These are phyloP conservation scores for Semnornis frantzii DNA, from an alignment of 2,113 vertebrate species.

Conservation along the genomic window DNA sequence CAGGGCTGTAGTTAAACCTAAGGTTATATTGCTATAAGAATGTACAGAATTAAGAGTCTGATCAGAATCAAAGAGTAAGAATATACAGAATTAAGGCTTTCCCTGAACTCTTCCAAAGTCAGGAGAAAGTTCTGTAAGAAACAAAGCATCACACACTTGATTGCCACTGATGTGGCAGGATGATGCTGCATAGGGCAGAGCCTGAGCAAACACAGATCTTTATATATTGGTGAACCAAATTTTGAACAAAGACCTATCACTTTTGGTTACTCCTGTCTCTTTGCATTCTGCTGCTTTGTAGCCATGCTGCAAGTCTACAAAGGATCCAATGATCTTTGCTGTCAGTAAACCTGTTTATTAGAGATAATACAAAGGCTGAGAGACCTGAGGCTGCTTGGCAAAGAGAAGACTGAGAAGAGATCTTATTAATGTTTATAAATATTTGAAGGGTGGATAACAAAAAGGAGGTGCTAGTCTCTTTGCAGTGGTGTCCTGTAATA, in stretches of 20 bases:
- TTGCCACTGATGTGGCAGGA: neutral
- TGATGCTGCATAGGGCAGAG: neutral
- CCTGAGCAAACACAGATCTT: neutral
- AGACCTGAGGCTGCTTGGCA: neutral
- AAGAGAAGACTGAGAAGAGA: neutral
- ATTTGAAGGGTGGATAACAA: too few species aligned
- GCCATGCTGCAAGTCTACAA: neutral
- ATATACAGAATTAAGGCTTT: neutral
- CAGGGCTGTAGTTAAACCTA: neutral
- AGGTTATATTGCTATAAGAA: neutral
- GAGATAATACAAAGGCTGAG: neutral
- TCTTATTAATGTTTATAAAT: too few species aligned
- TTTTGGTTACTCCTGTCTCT: neutral
- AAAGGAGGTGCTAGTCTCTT: too few species aligned
- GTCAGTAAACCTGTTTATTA: neutral
- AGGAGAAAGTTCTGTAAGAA: neutral
- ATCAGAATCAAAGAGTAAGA: neutral
- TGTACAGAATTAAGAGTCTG: too few species aligned
- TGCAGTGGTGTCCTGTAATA: too few species aligned
- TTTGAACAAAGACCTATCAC: neutral
- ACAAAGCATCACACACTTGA: neutral
- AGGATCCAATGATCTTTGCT: neutral
- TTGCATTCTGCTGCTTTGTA: neutral
- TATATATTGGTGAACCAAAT: neutral
- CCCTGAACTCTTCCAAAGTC: neutral